A percentile compares a stretch with the other conserved stretches of the same genome.
These are phyloP conservation scores for Hyles vespertilio DNA, from an alignment of 1,140 invertebrate species.

Conservation along the genomic window DNA sequence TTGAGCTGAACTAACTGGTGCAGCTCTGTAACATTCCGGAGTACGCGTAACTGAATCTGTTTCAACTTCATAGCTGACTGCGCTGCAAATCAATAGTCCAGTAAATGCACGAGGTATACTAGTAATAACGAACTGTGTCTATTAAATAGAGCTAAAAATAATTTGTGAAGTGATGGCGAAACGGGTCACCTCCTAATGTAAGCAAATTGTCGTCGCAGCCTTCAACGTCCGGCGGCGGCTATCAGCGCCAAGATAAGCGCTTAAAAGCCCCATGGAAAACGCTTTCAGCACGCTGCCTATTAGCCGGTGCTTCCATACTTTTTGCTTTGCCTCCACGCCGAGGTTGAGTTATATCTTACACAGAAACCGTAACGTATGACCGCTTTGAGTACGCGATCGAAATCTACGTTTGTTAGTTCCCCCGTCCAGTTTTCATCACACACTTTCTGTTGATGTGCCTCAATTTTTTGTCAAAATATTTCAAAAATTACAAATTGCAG, in stretches of 20 bases:
- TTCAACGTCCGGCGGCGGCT: slow-evolving; percentile 66
- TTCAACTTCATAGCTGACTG: slow-evolving; percentile 55
- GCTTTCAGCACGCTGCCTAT: slow-evolving; percentile 66
- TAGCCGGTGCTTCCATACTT: slow-evolving; percentile 51
- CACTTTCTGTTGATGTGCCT: slow-evolving; percentile 3
- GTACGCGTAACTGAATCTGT: slow-evolving; percentile 52
- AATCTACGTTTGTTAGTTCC: slow-evolving; percentile 21
- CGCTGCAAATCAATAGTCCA: slow-evolving; percentile 41
- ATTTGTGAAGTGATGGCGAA: slow-evolving; percentile 34
- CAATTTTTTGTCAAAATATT: slow-evolving; percentile 2
- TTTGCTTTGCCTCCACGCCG: slow-evolving; percentile 42
- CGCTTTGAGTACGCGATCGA: slow-evolving; percentile 24
- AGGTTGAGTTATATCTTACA: slow-evolving; percentile 31
- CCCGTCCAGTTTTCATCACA: slow-evolving; percentile 19
- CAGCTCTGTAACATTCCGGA: slow-evolving; percentile 52
- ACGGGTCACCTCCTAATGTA: slow-evolving; percentile 66
- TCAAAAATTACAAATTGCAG: slow-evolving; percentile 7
- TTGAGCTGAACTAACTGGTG: slow-evolving; percentile 46
- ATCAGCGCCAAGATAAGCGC: slow-evolving; percentile 73
- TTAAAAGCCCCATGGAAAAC: slow-evolving; percentile 71
- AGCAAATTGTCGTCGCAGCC: slow-evolving; percentile 71
- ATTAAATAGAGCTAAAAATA: slow-evolving; percentile 28
- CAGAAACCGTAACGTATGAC: slow-evolving; percentile 19
- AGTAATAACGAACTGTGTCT: slow-evolving; percentile 15
- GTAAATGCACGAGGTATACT: slow-evolving; percentile 19